phyloP scores from a whole-genome alignment of 2,113 vertebrate species.

The Motacilla tschutschensis region DNA sequence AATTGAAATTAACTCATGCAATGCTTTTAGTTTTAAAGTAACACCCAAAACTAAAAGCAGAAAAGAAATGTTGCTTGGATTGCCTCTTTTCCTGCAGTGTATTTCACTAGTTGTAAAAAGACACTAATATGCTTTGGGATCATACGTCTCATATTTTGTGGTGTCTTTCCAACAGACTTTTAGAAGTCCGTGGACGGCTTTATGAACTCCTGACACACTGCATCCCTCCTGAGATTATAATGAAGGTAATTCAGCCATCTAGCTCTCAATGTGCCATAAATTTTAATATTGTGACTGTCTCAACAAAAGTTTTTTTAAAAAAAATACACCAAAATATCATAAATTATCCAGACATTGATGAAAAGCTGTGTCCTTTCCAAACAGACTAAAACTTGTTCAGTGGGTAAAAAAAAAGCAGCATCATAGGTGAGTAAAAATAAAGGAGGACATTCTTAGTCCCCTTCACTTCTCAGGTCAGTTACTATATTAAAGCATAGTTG shows the following conservation, averaged over 20 bases:
- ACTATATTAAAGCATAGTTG: not conserved
- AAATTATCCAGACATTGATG: not conserved
- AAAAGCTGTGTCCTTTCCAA: not conserved
- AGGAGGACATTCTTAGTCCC: not conserved
- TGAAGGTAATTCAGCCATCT: constrained; percentile 82
- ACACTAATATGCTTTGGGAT: not conserved
- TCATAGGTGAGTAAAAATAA: not conserved
- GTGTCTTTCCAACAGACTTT: constrained; percentile 76
- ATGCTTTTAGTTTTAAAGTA: not conserved
- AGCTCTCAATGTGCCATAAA: not conserved
- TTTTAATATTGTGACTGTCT: not conserved
- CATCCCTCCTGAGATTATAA: constrained; percentile 94
- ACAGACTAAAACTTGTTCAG: not conserved
- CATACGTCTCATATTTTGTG: not conserved
- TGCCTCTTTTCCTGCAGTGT: not conserved
- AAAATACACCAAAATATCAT: not conserved
- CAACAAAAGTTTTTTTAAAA: not conserved
- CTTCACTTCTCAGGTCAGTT: not conserved
- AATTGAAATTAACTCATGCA: not conserved
- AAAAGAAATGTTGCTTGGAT: not conserved
- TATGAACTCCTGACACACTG: constrained; percentile 97
- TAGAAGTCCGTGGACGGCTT: constrained; percentile 91
- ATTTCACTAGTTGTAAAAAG: not conserved
- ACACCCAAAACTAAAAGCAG: not conserved
- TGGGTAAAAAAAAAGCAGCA: not conserved